Base-by-base conservation (phyloP, 2,797 vertebrate genomes). In the Gephyroberyx darwinii region DNA sequence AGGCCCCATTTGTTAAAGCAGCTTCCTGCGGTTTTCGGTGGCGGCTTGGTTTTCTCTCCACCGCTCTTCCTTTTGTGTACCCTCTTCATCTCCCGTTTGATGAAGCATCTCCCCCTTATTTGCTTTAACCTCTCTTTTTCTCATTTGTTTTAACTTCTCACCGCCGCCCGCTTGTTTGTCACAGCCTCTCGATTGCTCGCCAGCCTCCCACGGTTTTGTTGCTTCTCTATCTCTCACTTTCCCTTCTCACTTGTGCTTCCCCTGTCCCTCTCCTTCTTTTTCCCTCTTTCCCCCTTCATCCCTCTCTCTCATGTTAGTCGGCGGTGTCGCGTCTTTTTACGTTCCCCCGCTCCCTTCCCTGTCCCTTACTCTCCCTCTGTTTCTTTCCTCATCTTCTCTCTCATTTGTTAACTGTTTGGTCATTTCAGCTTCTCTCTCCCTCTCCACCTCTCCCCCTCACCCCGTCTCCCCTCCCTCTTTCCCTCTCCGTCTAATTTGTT, bases 1-100 rank as follows among this genome's bases (percentile, higher is more conserved):
- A n/a, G 63, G 19, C 45, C 51, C 26, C 79, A 78, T 89, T 80
- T 83, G 74, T 86, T 89, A 87, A 71, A 82, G 71, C 72, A 57
- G 81, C 83, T 78, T 86, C 84, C 87, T 81, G 83, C n/a, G 48
- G 82, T 80, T 75, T 64, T 45, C 3, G 37, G 56, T 75, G 78
- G 83, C 65, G 14, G 54, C 75, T 74, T 53, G 37, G 64, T 63
- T 81, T 78, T 48, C 62, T 54, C 64, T 68, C 55, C 8, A 3
- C 69, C 41, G 50, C 51, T 56, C 41, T 66, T 26, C 48, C 57
- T 20, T 37, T 60, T 54, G 4, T 1, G 53, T 62, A 26, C 48
- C 2, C 17, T 35, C 5, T 54, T 51, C 51, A 5, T 17, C 26
- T 60, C 30, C 22, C 45, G 33, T 75, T 66, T 68, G n/a, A 17